Evolutionary conservation across 1,140 invertebrate genomes (phyloP).

Genomic region (Cyclina sinensis): DNA sequence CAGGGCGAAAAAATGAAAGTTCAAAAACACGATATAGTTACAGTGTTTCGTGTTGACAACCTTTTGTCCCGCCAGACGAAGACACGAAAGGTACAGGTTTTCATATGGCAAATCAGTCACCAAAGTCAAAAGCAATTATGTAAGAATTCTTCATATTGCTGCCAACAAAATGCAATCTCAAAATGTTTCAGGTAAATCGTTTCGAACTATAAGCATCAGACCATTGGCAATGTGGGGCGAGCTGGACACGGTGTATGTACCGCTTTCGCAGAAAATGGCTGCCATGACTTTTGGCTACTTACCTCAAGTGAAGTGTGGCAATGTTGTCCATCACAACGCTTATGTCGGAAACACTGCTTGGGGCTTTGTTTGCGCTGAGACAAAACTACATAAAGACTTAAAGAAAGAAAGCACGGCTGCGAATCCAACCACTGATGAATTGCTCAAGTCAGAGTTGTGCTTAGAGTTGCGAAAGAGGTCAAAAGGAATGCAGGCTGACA

Average conservation of each 20-base stretch:
- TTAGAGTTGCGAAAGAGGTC: neutral
- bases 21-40: no score
- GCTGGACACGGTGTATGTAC: conserved; percentile 23
- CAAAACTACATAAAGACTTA: conserved; percentile 19
- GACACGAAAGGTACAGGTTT: no score
- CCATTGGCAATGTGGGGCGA: conserved; percentile 56
- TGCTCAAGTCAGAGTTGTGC: neutral
- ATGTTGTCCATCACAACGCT: conserved; percentile 11
- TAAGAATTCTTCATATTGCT: no score
- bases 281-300: neutral
- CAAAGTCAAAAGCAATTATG: no score
- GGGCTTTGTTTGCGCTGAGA: conserved; percentile 50
- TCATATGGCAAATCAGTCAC: no score
- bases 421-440: neutral
- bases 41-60: no score
- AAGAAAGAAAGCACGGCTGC: neutral
- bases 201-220: conserved; percentile 24
- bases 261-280: neutral
- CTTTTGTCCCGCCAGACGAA: no score
- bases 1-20: no score
- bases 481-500: neutral
- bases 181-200: conserved; percentile 11
- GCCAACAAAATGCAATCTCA: no score
- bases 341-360: conserved; percentile 54
- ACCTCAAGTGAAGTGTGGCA: neutral